Evolutionary conservation across 2,113 vertebrate genomes (phyloP).

Genomic region (Siniperca knerii): DNA sequence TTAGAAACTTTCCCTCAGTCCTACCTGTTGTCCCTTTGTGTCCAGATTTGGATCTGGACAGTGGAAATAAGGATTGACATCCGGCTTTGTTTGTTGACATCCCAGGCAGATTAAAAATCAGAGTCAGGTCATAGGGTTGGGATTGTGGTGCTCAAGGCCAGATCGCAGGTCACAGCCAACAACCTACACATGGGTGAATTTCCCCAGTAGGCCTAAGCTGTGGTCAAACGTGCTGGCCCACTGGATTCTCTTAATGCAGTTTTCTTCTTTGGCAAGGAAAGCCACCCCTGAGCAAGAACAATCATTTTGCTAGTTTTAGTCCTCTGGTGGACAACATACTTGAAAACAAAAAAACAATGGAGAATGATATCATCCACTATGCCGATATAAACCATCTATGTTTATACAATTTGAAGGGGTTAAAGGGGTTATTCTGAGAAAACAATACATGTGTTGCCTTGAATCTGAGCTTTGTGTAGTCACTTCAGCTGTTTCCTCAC

Average conservation of each 20-base stretch:
- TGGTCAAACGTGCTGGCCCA: constrained; percentile 16
- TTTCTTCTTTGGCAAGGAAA: constrained; percentile 17
- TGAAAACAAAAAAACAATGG: not conserved
- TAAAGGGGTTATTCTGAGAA: not conserved
- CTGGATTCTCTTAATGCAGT: constrained; percentile 6
- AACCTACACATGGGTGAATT: constrained; percentile 33
- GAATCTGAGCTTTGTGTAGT: not conserved
- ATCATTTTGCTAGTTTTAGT: constrained; percentile 14
- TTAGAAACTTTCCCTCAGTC: not conserved
- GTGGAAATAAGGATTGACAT: constrained; percentile 1
- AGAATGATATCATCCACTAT: not conserved
- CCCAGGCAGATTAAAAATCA: constrained; percentile 42
- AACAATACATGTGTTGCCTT: not conserved
- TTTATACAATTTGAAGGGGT: not conserved
- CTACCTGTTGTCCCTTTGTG: not conserved
- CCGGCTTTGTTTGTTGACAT: constrained; percentile 40
- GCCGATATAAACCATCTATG: not conserved
- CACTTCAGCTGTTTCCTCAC: not conserved
- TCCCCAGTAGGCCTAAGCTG: constrained; percentile 6
- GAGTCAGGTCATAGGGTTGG: constrained; percentile 29
- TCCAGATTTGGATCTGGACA: constrained; percentile 1
- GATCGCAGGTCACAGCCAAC: constrained; percentile 42
- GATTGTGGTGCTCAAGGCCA: constrained; percentile 43
- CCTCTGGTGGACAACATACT: not conserved
- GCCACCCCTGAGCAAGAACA: not conserved